These are phyloP conservation scores for Ciconia maguari DNA, from an alignment of 2,113 vertebrate genomes.

Conservation along the genomic window DNA sequence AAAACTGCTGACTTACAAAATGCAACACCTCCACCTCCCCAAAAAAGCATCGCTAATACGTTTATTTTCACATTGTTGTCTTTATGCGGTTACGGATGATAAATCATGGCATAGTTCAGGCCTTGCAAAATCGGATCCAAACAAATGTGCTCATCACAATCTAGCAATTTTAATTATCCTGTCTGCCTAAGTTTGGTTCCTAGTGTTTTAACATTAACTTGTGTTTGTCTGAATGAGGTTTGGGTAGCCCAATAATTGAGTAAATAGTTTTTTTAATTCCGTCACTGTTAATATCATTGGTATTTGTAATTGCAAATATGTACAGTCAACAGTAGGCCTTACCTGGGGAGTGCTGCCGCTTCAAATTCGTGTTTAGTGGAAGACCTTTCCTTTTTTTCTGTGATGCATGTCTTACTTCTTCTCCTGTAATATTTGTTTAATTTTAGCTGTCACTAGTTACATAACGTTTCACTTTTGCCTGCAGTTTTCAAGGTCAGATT, in stretches of 20 bases:
- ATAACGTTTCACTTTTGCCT: neutral
- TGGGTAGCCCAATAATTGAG: neutral
- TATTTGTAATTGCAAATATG: neutral
- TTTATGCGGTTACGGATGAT: neutral
- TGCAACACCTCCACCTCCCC: neutral
- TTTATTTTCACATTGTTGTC: neutral
- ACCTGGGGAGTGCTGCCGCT: neutral
- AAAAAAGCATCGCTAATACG: neutral
- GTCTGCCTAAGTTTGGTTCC: neutral
- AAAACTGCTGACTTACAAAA: neutral
- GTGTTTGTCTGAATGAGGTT: neutral
- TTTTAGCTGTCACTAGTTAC: neutral
- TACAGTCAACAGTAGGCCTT: neutral
- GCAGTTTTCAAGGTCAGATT: neutral
- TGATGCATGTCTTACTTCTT: neutral
- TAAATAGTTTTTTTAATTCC: neutral
- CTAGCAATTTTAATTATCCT: neutral
- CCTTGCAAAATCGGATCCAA: neutral
- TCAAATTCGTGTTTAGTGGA: fast-evolving
- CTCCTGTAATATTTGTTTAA: neutral
- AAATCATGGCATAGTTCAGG: neutral
- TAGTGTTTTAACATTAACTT: neutral
- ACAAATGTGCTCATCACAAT: neutral
- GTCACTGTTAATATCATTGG: neutral
- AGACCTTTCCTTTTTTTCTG: neutral